Base-by-base conservation (phyloP, 2,113 vertebrate genomes). In the Todiramphus saurophagus region DNA sequence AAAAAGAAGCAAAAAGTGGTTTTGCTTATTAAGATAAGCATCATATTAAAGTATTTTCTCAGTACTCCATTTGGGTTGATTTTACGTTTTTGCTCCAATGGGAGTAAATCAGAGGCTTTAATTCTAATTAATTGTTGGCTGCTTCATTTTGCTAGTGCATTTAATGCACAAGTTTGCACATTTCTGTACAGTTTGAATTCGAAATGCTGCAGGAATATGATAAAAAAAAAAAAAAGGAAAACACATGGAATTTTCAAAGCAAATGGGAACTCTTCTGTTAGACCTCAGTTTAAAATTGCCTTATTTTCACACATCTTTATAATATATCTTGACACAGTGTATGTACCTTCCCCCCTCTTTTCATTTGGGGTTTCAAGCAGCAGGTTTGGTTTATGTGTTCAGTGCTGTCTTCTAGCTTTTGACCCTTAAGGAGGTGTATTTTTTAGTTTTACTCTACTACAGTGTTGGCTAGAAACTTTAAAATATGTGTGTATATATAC, bases 11-110 rank as follows among this genome's bases (percentile, higher is more conserved):
- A 83, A 92, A 46, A 76, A 86, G 88, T 82, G 13, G 1, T 79
- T 93, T 96, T 63, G 78, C 58, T 81, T 74, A 80, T 89, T 86
- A 80, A 94, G 55, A 93, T 79, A 51, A 82, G 59, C 53, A 83
- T 76, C 39, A 20, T 68, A 93, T 82, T 78, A 55, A 90, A 76
- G 41, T 77, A 51, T 80, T 91, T 80, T 86, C 69, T 87, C 69
- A 48, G 24, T 81, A 67, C 13, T 5, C n/a, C 6, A 16, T 79
- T 94, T 73, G 58, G 24, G 23, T 19, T 90, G 48, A 68, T 73
- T 76, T 92, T 39, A 30, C 4, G 0, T 79, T 84, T 78, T 83
- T 43, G 72, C 39, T 33, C 33, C 53, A 46, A 44, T n/a, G 74
- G 18, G 56, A 92, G 30, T 55, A 75, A 96, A 93, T 48, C 48